Evolutionary conservation across 1,140 invertebrate species (phyloP).

Genomic region (Drosophila guanche): DNA sequence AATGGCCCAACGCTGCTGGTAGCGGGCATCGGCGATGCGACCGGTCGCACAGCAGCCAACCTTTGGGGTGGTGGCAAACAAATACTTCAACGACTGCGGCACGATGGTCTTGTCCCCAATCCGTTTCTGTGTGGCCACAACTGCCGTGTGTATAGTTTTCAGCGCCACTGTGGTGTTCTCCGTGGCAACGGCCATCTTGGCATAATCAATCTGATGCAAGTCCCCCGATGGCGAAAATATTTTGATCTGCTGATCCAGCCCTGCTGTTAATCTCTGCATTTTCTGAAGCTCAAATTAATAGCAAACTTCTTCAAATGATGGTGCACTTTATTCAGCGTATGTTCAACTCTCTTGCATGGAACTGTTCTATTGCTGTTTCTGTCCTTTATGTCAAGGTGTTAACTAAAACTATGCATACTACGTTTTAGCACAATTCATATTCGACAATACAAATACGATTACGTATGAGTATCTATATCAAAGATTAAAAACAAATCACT

Average conservation of each 20-base stretch:
- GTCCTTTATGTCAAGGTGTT: no score
- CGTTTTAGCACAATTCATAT: no score
- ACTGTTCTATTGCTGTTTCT: no score
- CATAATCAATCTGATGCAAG: constrained; percentile 92
- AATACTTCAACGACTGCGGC: constrained; percentile 95
- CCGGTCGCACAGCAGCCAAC: constrained; percentile 99
- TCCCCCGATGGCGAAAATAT: constrained; percentile 99
- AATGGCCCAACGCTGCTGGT: constrained; percentile 97
- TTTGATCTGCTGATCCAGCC: constrained; percentile 99
- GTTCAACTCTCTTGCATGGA: constrained; percentile 3
- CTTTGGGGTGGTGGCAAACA: constrained; percentile 94
- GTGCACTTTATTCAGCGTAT: no score
- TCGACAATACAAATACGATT: no score
- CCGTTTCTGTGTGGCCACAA: constrained; percentile 98
- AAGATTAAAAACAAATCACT: constrained; percentile 80
- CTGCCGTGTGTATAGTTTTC: constrained; percentile 94
- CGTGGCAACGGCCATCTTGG: constrained; percentile 99
- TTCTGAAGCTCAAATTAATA: no score
- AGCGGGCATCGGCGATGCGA: constrained; percentile 97
- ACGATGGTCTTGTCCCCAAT: constrained; percentile 98
- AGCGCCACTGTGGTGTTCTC: constrained; percentile 99
- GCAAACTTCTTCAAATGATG: no score
- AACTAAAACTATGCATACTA: no score
- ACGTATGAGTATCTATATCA: constrained; percentile 42
- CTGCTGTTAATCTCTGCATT: constrained; percentile 87